A percentile compares a stretch with the other conserved stretches of the same genome.
Conservation (phyloP, 37 sponge, comb jelly and placozoan genomes). For the Agelas oroides region DNA sequence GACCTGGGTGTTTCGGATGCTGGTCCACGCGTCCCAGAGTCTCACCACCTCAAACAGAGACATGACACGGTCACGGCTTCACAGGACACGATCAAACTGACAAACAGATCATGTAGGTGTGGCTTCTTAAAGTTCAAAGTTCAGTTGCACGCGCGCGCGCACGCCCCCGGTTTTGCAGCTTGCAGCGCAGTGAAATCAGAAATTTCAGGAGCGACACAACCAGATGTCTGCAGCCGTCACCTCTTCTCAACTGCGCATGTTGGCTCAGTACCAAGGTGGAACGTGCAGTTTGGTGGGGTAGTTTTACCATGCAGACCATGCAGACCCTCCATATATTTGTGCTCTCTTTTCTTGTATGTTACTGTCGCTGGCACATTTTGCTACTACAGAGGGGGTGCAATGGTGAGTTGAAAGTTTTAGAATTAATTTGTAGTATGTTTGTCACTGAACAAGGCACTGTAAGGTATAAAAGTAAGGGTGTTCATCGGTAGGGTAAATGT, state of each 20-base stretch:
- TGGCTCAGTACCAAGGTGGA: conserved; percentile 23
- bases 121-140: background rate
- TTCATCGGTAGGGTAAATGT: too few species aligned
- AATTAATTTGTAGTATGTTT: background rate
- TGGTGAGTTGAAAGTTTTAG: background rate
- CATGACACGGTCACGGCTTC: background rate
- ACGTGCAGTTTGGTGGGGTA: too few species aligned
- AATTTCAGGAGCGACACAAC: too few species aligned
- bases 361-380: too few species aligned
- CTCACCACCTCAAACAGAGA: conserved; percentile 53
- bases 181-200: too few species aligned
- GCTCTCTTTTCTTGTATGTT: too few species aligned
- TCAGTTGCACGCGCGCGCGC: background rate
- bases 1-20: conserved; percentile 42
- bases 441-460: too few species aligned
- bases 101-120: background rate
- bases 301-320: too few species aligned
- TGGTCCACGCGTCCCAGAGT: conserved; percentile 70
- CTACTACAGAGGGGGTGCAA: conserved; percentile 7
- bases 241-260: background rate
- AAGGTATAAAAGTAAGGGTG: too few species aligned
- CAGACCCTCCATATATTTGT: too few species aligned
- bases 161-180: background rate
- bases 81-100: too few species aligned
- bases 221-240: background rate